Conservation (phyloP, 1,140 invertebrate species). For the Anastrepha ludens region DNA sequence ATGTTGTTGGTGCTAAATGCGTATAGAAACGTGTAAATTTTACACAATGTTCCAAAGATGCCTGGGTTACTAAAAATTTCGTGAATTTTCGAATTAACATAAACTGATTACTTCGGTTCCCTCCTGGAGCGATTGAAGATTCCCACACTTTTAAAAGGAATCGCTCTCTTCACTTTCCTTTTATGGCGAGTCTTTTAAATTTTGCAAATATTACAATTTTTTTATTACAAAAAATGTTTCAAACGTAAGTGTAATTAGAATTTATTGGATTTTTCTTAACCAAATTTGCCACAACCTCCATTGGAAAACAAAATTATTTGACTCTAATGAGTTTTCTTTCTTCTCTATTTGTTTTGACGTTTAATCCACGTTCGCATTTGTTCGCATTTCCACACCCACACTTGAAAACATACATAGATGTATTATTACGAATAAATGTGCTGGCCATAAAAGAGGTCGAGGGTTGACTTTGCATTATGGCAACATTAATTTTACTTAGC, state of each 20-base stretch:
- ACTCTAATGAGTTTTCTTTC: conserved; percentile 16
- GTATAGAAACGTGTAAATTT: neutral
- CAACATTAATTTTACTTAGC: too few species aligned
- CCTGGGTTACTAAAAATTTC: neutral
- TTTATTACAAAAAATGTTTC: neutral
- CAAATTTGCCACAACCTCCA: conserved; percentile 35
- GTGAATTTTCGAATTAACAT: conserved; percentile 27
- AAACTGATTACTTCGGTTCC: neutral
- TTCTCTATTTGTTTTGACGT: conserved; percentile 46
- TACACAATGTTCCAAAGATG: conserved; percentile 3
- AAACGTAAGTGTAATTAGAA: conserved; percentile 13
- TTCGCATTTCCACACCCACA: too few species aligned
- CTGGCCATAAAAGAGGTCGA: too few species aligned
- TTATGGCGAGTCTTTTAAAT: neutral
- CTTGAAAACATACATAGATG: too few species aligned
- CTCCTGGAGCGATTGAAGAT: neutral
- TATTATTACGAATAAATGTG: too few species aligned
- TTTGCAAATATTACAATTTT: conserved; percentile 24
- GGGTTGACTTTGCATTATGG: too few species aligned
- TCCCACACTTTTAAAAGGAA: neutral
- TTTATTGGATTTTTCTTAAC: conserved; percentile 26
- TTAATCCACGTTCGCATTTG: conserved; percentile 42
- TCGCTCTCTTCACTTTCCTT: neutral
- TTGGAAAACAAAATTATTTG: conserved; percentile 23
- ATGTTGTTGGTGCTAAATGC: neutral